Percentiles rank a stretch among this genome's conserved stretches.
Conservation (phyloP, 2,888 invertebrate genomes). For the Phoenoteleia sp. region DNA sequence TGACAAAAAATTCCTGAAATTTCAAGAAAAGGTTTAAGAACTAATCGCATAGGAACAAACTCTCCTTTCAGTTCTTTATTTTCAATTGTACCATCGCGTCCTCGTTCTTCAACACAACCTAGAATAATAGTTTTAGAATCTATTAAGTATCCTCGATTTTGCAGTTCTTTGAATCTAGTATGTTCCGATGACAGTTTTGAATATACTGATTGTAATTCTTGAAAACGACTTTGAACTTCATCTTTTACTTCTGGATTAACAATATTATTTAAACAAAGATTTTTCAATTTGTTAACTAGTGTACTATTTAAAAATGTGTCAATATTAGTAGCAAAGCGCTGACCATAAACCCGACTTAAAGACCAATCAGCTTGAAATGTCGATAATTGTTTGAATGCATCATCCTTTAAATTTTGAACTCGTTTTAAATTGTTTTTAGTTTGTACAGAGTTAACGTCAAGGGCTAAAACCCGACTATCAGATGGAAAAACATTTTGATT, state of each 20-base stretch:
- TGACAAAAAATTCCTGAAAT: no score
- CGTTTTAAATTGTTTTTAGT: no score
- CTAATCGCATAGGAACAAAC: slow-evolving; percentile 5
- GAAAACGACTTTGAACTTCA: slow-evolving; percentile 34
- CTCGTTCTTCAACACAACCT: slow-evolving; percentile 16
- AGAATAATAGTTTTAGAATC: slow-evolving; percentile 32
- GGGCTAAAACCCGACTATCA: no score
- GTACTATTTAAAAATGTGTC: slow-evolving; percentile 23
- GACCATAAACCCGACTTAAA: slow-evolving; percentile 19
- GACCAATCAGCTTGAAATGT: slow-evolving; percentile 36
- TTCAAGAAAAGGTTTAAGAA: not conserved
- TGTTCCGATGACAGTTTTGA: slow-evolving; percentile 21
- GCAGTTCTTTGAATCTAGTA: slow-evolving; percentile 28
- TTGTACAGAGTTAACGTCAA: no score
- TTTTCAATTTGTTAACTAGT: slow-evolving; percentile 31
- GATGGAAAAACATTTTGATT: no score
- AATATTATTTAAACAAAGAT: slow-evolving; percentile 13
- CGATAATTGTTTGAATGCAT: no score
- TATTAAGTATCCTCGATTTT: slow-evolving; percentile 23
- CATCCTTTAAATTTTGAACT: no score
- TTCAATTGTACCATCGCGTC: not conserved
- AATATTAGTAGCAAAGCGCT: slow-evolving; percentile 17
- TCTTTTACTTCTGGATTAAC: no score
- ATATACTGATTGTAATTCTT: slow-evolving; percentile 38
- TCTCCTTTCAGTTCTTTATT: slow-evolving; percentile 23